Evolutionary conservation across 2,113 vertebrate genomes (phyloP).

Genomic region (Oenanthe oenanthe): DNA sequence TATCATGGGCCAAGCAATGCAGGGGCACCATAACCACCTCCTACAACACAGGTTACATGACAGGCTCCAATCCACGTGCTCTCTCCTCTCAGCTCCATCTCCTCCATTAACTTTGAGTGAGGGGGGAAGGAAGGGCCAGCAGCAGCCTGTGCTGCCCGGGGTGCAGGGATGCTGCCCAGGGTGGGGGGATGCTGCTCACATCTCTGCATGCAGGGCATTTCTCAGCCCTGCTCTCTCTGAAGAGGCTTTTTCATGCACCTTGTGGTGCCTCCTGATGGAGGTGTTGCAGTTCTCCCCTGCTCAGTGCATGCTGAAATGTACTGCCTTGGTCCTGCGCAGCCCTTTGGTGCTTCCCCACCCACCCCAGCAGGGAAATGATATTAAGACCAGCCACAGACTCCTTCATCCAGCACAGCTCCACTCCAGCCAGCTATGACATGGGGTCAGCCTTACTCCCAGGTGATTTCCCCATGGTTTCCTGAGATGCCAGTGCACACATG

Average conservation of each 20-base stretch:
- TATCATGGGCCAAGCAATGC: not conserved
- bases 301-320: accelerated
- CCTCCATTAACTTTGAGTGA: not conserved
- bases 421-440: not conserved
- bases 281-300: not conserved
- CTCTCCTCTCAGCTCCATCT: not conserved
- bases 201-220: not conserved
- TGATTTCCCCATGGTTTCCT: not conserved
- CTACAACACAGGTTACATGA: not conserved
- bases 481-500: not conserved
- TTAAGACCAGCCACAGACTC: not conserved
- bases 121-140: accelerated
- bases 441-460: not conserved
- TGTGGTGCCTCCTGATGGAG: not conserved
- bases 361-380: not conserved
- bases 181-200: accelerated
- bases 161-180: accelerated
- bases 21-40: not conserved
- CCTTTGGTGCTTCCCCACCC: not conserved
- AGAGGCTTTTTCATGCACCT: not conserved
- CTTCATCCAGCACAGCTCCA: not conserved
- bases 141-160: accelerated
- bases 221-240: not conserved
- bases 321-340: not conserved
- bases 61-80: not conserved